Evolutionary conservation across 2,797 vertebrate species (phyloP), one percentile per base, ranked within the genome.

Genomic region (Spinus pinus): DNA sequence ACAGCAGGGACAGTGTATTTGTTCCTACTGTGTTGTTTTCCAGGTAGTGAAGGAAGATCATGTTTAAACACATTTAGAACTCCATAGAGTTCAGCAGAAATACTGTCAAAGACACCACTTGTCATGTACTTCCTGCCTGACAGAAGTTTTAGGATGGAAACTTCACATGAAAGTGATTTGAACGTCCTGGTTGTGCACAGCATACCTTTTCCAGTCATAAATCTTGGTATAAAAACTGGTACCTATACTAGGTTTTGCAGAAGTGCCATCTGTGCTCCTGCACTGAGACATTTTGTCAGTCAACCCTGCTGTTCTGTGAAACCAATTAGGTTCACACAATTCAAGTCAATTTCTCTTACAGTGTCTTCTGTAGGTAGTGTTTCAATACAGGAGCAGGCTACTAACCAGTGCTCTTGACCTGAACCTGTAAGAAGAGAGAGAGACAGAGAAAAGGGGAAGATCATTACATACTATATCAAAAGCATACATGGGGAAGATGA

Each of bases 261-360:
- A 88, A 96, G 64, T 96, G 77, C 91, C 74, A 86, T 95, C 90
- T 95, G 81, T 95, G 88, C 84, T 94, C n/a, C 71, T 88, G 42
- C 79, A 79, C 51, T 73, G 74, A 95, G 86, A 88, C 51, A 4
- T 87, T 95, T 89, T 94, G 79, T 91, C 84, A 95, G 89, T 96
- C 88, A 94, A 60, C 51, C 79, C 72, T 74, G 70, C 93, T 96
- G 81, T 93, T 93, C 78, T 58, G 60, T 90, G 90, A 94, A 94
- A 94, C 93, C 91, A 93, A 95, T 95, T 96, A 94, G 71, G 61
- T 94, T 92, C 39, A 37, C 65, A 83, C 50, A 86, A 54, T 94
- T 95, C 74, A 50, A 96, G 83, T 91, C 57, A 75, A 41, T 91
- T 94, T 94, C 46, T 87, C 54, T 87, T 90, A 24, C 58, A 86